Conservation (phyloP, 2,888 invertebrate genomes). For the Oegoconia quadripuncta region DNA sequence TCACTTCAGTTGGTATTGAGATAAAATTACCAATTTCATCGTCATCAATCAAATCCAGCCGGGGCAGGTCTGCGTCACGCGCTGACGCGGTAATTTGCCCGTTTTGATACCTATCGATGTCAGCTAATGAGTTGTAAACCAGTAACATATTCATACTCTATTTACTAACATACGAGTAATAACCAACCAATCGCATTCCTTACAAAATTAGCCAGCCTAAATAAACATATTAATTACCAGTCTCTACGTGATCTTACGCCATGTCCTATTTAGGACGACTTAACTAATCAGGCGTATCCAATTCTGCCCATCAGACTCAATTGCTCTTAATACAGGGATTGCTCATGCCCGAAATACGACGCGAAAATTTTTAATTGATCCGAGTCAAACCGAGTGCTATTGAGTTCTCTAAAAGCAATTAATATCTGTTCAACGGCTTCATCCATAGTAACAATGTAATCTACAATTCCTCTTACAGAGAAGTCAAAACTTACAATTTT, state of each 20-base stretch:
- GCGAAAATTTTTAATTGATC: conserved; percentile 65
- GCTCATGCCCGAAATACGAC: conserved; percentile 56
- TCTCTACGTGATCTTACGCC: conserved; percentile 34
- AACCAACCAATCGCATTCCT: conserved; percentile 6
- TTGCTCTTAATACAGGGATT: conserved; percentile 68
- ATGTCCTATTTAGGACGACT: conserved; percentile 58
- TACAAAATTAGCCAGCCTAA: background rate
- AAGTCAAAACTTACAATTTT: too few species aligned
- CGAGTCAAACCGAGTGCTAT: conserved; percentile 24
- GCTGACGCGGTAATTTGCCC: conserved; percentile 41
- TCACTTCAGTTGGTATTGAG: conserved; percentile 34
- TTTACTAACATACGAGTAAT: conserved; percentile 8
- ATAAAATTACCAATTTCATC: conserved; percentile 48
- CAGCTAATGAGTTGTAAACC: conserved; percentile 34
- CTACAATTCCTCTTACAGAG: too few species aligned
- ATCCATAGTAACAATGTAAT: too few species aligned
- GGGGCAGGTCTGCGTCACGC: conserved; percentile 22
- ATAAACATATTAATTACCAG: conserved; percentile 1
- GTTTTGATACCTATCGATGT: conserved; percentile 30
- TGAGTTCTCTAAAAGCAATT: conserved; percentile 36
- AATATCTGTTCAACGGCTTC: conserved; percentile 14
- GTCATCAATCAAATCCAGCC: conserved; percentile 47
- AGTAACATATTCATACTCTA: conserved; percentile 6
- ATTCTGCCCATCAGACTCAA: conserved; percentile 70
- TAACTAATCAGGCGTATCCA: conserved; percentile 71